Base-by-base conservation (phyloP, 2,888 invertebrate genomes). In the Ecliptopera silaceata region DNA sequence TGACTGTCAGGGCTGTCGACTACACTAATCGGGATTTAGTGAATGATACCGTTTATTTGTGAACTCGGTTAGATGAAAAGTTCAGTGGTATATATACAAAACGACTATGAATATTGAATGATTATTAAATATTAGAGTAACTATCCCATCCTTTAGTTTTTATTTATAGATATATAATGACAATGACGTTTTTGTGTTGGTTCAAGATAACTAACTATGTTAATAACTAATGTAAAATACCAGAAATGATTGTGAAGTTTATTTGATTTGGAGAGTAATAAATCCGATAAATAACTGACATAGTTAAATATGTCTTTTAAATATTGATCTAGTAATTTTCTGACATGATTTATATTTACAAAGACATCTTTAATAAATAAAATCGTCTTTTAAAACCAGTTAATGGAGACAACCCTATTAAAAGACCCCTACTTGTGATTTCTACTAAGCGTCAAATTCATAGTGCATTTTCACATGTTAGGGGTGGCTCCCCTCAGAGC, bases 1-100 rank as follows among this genome's bases (percentile, higher is more conserved):
- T 26, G 79, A 78, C 72, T 80, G 80, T 79, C 75, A 88, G 89
- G 89, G 89, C 61, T 88, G 84, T 74, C 82, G 69, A 77, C 73
- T 73, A 67, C 72, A 74, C 66, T 66, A 64, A 67, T 55, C 56
- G 60, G 59, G 66, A 70, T 69, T 75, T 66, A 58, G 50, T 50
- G 46, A 48, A 59, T 61, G 59, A 62, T 59, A 51, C 60, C 58
- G 57, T 60, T 49, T 59, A 56, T 63, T 61, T 63, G 51, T 43
- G 56, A 60, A 66, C 68, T 68, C 63, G 71, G 54, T 68, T 70
- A 56, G 66, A 58, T 65, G 69, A 63, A 62, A 59, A 54, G 42
- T 57, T 59, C 31, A 53, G 32, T 59, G 56, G 49, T 32, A 39
- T 32, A 41, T 39, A n/a, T 36, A 43, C 18, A 8, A 44, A 44